These are phyloP conservation scores for Plebejus anna DNA, from an alignment of 2,888 invertebrate genomes.

Conservation along the genomic window DNA sequence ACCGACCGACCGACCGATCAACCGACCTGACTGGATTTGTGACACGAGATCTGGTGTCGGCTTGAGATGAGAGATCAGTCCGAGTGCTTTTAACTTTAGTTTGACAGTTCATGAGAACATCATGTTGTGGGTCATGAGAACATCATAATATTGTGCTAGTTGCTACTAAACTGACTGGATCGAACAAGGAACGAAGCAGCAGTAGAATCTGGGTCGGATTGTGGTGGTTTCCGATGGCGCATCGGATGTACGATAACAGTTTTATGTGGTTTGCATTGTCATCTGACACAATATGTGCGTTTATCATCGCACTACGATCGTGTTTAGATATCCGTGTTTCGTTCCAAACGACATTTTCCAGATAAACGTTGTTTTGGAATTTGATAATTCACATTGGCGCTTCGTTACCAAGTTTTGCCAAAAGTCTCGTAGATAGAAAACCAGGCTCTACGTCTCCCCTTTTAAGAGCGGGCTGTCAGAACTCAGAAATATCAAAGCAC, in stretches of 20 bases:
- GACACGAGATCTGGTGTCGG: too few species aligned
- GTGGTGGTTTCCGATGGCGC: background rate
- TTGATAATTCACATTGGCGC: too few species aligned
- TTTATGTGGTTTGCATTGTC: background rate
- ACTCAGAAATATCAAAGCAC: too few species aligned
- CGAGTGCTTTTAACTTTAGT: background rate
- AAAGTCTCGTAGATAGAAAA: background rate
- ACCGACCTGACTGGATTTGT: too few species aligned
- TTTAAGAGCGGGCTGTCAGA: too few species aligned
- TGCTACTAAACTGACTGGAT: background rate
- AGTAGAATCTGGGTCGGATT: background rate
- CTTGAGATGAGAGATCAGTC: too few species aligned
- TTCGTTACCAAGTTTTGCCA: background rate
- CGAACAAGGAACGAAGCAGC: background rate
- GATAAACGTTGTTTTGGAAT: too few species aligned
- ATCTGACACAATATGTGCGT: background rate
- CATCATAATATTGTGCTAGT: too few species aligned
- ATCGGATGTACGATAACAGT: constrained; percentile 4
- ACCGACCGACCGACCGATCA: too few species aligned
- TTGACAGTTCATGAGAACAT: background rate
- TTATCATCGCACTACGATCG: background rate
- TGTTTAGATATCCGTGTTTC: background rate
- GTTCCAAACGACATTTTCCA: background rate
- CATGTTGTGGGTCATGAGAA: too few species aligned
- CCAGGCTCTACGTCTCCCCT: background rate